phyloP scores from a whole-genome alignment of 2,797 vertebrate species.

The Lemur catta region DNA sequence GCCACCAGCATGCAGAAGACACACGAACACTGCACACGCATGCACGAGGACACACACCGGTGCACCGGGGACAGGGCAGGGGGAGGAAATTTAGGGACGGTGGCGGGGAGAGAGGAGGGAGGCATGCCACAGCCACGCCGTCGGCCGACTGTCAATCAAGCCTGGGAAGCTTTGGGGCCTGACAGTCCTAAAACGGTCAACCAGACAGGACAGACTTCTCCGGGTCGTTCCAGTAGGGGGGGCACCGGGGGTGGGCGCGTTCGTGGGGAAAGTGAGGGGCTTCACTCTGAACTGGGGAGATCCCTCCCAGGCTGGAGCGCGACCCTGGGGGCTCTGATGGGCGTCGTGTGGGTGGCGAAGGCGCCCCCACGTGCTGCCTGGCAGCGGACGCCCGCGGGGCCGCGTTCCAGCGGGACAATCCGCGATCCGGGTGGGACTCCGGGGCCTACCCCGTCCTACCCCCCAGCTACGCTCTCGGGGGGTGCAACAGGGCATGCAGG shows the following conservation, averaged over 20 bases:
- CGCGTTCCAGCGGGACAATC: conserved; percentile 34
- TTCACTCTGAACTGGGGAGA: conserved; percentile 58
- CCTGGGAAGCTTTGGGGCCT: conserved; percentile 71
- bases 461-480: conserved; percentile 33
- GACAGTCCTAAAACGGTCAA: conserved; percentile 75
- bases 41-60: conserved; percentile 63
- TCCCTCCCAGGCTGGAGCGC: conserved; percentile 32
- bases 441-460: conserved; percentile 59
- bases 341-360: conserved; percentile 62
- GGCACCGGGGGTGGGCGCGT: conserved; percentile 39
- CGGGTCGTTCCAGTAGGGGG: conserved; percentile 28
- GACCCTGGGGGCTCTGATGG: conserved; percentile 39
- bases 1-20: conserved; percentile 57
- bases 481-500: conserved; percentile 87
- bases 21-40: conserved; percentile 67
- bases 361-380: conserved; percentile 32
- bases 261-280: conserved; percentile 68
- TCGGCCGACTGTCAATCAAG: conserved; percentile 56
- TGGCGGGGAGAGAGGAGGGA: conserved; percentile 44
- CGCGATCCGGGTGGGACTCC: conserved; percentile 66
- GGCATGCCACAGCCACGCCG: conserved; percentile 67
- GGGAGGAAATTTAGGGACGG: conserved; percentile 41
- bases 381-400: conserved; percentile 53
- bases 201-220: conserved; percentile 60
- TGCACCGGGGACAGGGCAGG: neutral